Evolutionary conservation across 2,888 invertebrate species (phyloP), one percentile per base, ranked within the genome.

Genomic region (Trissoscelio sp.): DNA sequence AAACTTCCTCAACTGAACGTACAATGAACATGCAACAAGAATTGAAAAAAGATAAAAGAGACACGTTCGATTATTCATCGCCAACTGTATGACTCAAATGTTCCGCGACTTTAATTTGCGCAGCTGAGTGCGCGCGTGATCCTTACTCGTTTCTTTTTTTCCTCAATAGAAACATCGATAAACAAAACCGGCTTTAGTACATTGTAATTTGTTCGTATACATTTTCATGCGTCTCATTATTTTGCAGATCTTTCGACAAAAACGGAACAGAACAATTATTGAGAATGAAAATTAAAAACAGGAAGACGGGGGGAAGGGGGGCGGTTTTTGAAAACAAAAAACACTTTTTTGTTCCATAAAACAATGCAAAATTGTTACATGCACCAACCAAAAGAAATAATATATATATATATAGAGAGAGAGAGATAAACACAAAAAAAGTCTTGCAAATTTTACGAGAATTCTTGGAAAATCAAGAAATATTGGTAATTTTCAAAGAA

Each of bases 1-100:
- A n/a, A n/a, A n/a, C n/a, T n/a, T n/a, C n/a, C n/a, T n/a, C n/a
- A n/a, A n/a, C n/a, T n/a, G n/a, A n/a, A n/a, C n/a, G n/a, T n/a
- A n/a, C n/a, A n/a, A n/a, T n/a, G n/a, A n/a, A n/a, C n/a, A n/a
- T n/a, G n/a, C 9, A 53, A 53, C 12, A 18, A 53, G 22, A 53
- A 31, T 28, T n/a, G 11, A 55, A 34, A 7, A 57, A 2, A 57
- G 7, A 20, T n/a, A 20, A 39, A 51, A 14, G 11, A 51, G 6
- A 24, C 22, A 22, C 46, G 39, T 69, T 69, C 69, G 69, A 69
- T 69, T 69, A 69, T 57, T 69, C 57, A 57, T 57, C 69, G 14
- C 20, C n/a, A 12, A 39, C 39, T 51, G 39, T 46, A 57, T 57
- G 72, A 72, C 39, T 48, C 48, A 28, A 60, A 51, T 39, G 14